A percentile compares a stretch with the other conserved stretches of the same genome.
These are phyloP conservation scores for Cryptocephalus primarius DNA, from an alignment of 2,888 invertebrate species.

Conservation along the genomic window DNA sequence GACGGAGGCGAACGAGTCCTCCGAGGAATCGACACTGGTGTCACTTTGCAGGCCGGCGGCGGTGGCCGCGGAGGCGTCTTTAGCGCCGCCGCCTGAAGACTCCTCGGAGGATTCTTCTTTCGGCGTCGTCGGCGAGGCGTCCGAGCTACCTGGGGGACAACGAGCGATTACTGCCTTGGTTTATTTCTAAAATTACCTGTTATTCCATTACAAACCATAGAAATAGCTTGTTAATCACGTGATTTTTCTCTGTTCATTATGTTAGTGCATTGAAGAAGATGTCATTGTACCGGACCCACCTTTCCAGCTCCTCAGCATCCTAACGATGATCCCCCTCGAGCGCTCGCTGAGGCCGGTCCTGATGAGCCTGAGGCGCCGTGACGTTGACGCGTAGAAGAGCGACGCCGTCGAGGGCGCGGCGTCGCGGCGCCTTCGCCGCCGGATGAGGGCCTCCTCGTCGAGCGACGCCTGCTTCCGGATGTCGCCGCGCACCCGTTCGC, in stretches of 20 bases:
- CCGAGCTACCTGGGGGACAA: too few relatives aligned
- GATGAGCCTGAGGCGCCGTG: slow-evolving; percentile 65
- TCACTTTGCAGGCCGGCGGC: slow-evolving; percentile 87
- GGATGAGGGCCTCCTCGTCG: slow-evolving; percentile 75
- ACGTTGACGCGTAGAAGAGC: slow-evolving; percentile 60
- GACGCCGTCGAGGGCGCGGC: slow-evolving; percentile 44
- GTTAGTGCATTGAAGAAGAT: too few relatives aligned
- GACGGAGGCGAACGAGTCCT: slow-evolving; percentile 88
- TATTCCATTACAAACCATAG: too few relatives aligned
- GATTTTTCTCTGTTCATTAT: too few relatives aligned
- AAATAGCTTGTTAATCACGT: too few relatives aligned
- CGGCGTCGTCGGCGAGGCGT: too few relatives aligned
- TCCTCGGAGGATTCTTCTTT: too few relatives aligned
- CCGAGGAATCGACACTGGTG: slow-evolving; percentile 78
- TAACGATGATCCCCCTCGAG: slow-evolving; percentile 70
- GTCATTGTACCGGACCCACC: slow-evolving; percentile 55
- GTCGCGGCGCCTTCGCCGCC: slow-evolving; percentile 27
- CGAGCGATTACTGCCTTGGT: too few relatives aligned
- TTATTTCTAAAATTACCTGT: too few relatives aligned
- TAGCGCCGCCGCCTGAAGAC: too few relatives aligned
- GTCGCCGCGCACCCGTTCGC: slow-evolving; percentile 68
- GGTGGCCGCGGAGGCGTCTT: slow-evolving; percentile 6
- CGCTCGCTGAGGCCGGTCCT: slow-evolving; percentile 76
- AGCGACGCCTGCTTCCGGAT: slow-evolving; percentile 83
- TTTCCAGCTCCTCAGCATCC: slow-evolving; percentile 77